These are phyloP conservation scores for Netelia virgata DNA, from an alignment of 2,888 invertebrate species.

Conservation along the genomic window DNA sequence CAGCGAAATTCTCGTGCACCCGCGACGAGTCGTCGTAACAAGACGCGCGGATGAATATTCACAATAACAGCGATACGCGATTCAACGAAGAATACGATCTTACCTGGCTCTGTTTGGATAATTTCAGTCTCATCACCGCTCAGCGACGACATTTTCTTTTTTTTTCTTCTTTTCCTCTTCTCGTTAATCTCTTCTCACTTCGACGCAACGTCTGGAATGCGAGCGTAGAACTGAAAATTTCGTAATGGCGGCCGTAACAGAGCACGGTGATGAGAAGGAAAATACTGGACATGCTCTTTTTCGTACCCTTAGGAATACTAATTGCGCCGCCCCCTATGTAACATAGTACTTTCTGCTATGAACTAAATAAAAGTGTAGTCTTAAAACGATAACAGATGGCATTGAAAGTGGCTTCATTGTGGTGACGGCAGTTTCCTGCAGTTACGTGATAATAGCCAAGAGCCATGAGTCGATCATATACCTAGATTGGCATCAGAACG, in stretches of 20 bases:
- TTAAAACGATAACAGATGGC: conserved; percentile 75
- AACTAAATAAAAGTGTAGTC: no score
- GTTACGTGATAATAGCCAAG: no score
- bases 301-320: background rate
- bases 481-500: no score
- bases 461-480: no score
- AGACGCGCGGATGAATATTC: conserved; percentile 16
- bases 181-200: conserved; percentile 45
- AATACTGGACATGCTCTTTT: conserved; percentile 9
- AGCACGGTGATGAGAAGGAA: conserved; percentile 13
- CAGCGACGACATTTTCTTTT: conserved; percentile 80
- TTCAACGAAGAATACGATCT: conserved; percentile 10
- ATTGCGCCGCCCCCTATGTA: no score
- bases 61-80: conserved; percentile 2
- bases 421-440: no score
- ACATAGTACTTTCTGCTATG: no score
- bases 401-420: conserved; percentile 80
- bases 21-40: conserved; percentile 35
- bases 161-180: conserved; percentile 31
- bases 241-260: conserved; percentile 59
- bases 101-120: conserved; percentile 80
- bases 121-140: conserved; percentile 82
- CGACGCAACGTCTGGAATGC: conserved; percentile 69
- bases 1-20: conserved; percentile 30
- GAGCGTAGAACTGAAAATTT: conserved; percentile 67